A percentile compares a stretch with the other conserved stretches of the same genome.
These are phyloP conservation scores for Lutjanus erythropterus DNA, from an alignment of 2,113 vertebrate species.

Conservation along the genomic window DNA sequence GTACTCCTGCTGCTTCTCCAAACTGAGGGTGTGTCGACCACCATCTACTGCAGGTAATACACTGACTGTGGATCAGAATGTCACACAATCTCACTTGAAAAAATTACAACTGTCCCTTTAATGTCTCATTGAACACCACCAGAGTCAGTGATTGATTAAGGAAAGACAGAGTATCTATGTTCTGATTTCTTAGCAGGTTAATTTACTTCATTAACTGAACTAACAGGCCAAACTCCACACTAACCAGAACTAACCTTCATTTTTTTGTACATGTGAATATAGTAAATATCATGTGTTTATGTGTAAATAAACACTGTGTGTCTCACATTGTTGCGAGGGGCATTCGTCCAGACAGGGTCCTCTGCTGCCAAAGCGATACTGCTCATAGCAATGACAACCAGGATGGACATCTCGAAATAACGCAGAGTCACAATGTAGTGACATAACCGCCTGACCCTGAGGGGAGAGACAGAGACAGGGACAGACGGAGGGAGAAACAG, in stretches of 20 bases:
- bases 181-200: background rate
- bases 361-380: conserved; percentile 97
- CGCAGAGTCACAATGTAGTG: conserved; percentile 95
- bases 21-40: no score
- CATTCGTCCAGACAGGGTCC: conserved; percentile 93
- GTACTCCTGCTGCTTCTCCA: no score
- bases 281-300: background rate
- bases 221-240: background rate
- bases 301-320: background rate
- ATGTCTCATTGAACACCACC: background rate
- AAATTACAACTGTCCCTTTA: no score
- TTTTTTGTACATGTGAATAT: background rate
- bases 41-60: no score
- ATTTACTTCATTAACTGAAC: background rate
- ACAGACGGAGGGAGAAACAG: background rate
- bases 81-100: no score
- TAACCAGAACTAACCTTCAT: background rate
- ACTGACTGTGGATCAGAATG: no score
- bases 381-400: conserved; percentile 95
- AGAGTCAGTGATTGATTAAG: background rate
- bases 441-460: conserved; percentile 92
- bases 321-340: conserved; percentile 93
- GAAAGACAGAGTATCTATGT: background rate
- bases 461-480: conserved; percentile 9
- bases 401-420: conserved; percentile 98